A percentile compares a stretch with the other conserved stretches of the same genome.
These are phyloP conservation scores for Speoplatyrhinus poulsoni DNA, from an alignment of 2,113 vertebrate species.

Conservation along the genomic window DNA sequence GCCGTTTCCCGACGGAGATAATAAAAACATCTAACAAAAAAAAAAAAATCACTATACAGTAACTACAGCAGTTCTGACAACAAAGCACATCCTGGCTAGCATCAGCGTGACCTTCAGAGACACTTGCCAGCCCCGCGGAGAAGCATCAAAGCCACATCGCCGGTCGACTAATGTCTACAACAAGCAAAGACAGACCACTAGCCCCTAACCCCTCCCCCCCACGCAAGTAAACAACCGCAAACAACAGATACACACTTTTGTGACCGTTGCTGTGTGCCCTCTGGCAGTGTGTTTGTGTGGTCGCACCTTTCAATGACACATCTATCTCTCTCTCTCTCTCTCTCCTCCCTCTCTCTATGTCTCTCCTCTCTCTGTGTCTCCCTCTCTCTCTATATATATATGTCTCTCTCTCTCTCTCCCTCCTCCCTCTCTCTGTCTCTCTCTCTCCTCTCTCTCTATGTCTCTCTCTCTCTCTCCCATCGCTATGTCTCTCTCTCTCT, in stretches of 20 bases:
- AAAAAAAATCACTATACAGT: constrained; percentile 20
- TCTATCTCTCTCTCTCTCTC: neutral
- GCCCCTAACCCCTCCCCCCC: constrained; percentile 15
- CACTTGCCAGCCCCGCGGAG: constrained; percentile 39
- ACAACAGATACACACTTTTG: constrained; percentile 46
- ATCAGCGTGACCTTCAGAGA: constrained; percentile 59
- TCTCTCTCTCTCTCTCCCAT: neutral
- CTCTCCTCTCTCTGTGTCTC: constrained; percentile 1
- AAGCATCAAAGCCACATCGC: constrained; percentile 61
- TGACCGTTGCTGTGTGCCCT: constrained; percentile 21
- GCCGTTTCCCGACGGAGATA: too few relatives aligned
- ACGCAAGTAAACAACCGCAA: constrained; percentile 52
- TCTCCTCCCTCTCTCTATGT: neutral
- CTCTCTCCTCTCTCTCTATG: constrained; percentile 8
- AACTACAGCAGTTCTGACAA: constrained; percentile 28
- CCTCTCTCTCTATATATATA: too few relatives aligned
- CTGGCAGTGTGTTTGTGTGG: constrained; percentile 15
- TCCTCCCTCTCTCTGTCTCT: neutral
- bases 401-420: neutral
- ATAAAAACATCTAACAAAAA: neutral
- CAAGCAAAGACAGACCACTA: constrained; percentile 58
- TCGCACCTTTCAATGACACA: neutral
- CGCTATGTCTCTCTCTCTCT: neutral
- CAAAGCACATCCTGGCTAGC: constrained; percentile 17
- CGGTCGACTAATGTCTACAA: constrained; percentile 55